Percentiles rank a stretch among this genome's conserved stretches.
Evolutionary conservation across 2,888 invertebrate genomes (phyloP).

Genomic region (Caenorhabditis imperialis): DNA sequence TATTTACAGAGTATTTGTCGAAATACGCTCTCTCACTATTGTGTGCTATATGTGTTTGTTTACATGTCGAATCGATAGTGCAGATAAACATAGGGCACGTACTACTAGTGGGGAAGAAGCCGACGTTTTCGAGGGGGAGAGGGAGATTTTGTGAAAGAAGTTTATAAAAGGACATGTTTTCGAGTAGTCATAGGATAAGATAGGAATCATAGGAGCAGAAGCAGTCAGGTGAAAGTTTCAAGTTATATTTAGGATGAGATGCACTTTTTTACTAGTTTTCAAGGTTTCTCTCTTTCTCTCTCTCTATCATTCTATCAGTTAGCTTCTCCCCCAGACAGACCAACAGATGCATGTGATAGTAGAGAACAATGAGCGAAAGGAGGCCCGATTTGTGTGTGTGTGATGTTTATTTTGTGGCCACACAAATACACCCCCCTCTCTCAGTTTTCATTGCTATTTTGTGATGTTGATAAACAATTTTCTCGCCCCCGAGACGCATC

Average conservation of each 20-base stretch:
- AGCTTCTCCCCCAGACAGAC: conserved; percentile 10
- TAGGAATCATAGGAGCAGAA: too few relatives aligned
- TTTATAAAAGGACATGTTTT: too few relatives aligned
- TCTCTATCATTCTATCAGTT: background rate
- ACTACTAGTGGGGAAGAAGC: too few relatives aligned
- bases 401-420: conserved; percentile 44
- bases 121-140: too few relatives aligned
- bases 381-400: conserved; percentile 8
- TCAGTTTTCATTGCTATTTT: conserved; percentile 11
- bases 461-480: conserved; percentile 48
- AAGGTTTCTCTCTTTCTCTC: conserved; percentile 3
- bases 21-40: conserved; percentile 23
- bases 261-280: too few relatives aligned
- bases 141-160: too few relatives aligned
- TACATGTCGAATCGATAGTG: conserved; percentile 62
- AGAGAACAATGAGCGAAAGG: conserved; percentile 21
- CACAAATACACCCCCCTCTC: conserved; percentile 11
- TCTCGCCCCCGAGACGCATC: too few relatives aligned
- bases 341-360: conserved; percentile 21
- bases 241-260: too few relatives aligned
- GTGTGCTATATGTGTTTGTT: conserved; percentile 46
- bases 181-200: too few relatives aligned
- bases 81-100: conserved; percentile 53
- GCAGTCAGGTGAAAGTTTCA: too few relatives aligned
- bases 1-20: conserved; percentile 55